phyloP scores from a whole-genome alignment of 2,113 vertebrate species.

The Chaenocephalus aceratus region DNA sequence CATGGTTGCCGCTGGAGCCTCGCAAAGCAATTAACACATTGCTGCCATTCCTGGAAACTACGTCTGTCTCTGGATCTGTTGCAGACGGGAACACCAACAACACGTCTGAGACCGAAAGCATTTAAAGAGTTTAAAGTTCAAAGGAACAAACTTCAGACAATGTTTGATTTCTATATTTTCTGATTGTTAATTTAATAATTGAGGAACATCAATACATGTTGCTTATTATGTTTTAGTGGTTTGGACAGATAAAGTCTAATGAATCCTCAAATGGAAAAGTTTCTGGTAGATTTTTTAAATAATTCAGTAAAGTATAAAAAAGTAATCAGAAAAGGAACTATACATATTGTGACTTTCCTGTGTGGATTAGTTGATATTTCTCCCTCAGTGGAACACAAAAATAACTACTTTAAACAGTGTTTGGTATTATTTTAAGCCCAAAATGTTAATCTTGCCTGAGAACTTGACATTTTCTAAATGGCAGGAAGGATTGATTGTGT shows the following conservation, averaged over 20 bases:
- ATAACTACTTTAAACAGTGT: neutral
- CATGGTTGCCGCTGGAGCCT: slow-evolving; percentile 17
- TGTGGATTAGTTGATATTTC: slow-evolving; percentile 3
- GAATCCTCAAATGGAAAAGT: neutral
- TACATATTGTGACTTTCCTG: neutral
- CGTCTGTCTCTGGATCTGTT: slow-evolving; percentile 8
- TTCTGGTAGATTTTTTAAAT: neutral
- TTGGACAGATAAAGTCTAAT: neutral
- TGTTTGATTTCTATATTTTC: no score
- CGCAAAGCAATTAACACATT: slow-evolving; percentile 54
- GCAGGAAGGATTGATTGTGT: slow-evolving; percentile 19
- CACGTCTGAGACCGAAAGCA: neutral
- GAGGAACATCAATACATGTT: no score
- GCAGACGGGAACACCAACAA: slow-evolving; percentile 4
- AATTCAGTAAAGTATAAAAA: no score
- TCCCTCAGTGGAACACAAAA: slow-evolving; percentile 1
- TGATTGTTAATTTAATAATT: no score
- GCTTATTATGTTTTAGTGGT: neutral
- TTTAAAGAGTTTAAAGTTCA: neutral
- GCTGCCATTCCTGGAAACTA: slow-evolving; percentile 18
- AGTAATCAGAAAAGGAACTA: neutral
- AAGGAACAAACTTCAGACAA: no score
- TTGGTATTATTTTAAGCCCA: neutral
- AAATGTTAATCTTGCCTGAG: neutral
- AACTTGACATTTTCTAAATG: slow-evolving; percentile 39